Evolutionary conservation across 2,888 invertebrate species (phyloP).

Genomic region (Phortica okadai): DNA sequence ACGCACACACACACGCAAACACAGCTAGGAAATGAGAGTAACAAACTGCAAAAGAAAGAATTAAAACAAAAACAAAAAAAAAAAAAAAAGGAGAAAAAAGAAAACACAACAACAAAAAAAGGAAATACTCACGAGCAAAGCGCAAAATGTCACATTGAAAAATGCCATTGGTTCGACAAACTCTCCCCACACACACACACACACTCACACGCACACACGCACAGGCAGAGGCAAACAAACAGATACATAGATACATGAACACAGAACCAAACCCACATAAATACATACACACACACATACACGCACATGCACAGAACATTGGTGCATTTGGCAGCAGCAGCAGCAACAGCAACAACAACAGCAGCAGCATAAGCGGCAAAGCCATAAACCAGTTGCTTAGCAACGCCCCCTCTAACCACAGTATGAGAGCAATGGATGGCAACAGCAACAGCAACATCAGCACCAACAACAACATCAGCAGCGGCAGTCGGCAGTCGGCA

Average conservation of each 20-base stretch:
- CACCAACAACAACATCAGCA: conserved; percentile 33
- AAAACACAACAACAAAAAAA: conserved; percentile 42
- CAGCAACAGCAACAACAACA: too few relatives aligned
- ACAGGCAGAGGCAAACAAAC: neutral
- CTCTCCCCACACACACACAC: conserved; percentile 49
- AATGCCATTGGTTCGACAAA: conserved; percentile 74
- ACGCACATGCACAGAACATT: conserved; percentile 17
- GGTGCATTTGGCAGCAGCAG: conserved; percentile 38
- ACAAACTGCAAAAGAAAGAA: neutral
- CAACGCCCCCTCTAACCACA: conserved; percentile 76
- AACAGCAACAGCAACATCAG: neutral
- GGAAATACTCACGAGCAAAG: conserved; percentile 60
- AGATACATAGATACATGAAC: neutral
- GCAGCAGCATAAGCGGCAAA: conserved; percentile 49
- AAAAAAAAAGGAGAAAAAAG: conserved; percentile 57
- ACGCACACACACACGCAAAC: conserved; percentile 26
- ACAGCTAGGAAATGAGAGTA: neutral
- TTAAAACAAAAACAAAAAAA: conserved; percentile 42
- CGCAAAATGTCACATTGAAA: conserved; percentile 75
- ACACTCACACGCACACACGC: conserved; percentile 31
- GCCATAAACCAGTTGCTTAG: conserved; percentile 73
- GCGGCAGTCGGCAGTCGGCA: conserved; percentile 31
- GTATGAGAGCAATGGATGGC: conserved; percentile 41
- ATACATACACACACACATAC: conserved; percentile 21
- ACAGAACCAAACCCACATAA: conserved; percentile 16